Conservation (phyloP, 2,888 invertebrate species). For the Eledona agricola region DNA sequence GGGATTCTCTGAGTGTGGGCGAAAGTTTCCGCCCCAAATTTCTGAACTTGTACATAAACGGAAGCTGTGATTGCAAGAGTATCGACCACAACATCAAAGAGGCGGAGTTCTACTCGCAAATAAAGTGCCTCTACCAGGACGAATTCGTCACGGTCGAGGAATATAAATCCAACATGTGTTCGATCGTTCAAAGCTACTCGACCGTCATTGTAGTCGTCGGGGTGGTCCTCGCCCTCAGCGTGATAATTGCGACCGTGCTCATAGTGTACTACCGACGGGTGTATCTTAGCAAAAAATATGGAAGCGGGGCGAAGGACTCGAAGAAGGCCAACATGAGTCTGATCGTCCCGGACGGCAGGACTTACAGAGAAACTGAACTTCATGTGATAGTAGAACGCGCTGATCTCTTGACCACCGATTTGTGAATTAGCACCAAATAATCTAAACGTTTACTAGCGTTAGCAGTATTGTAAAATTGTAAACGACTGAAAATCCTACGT, state of each 20-base stretch:
- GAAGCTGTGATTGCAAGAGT: constrained; percentile 67
- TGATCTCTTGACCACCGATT: constrained; percentile 81
- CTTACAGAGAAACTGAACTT: constrained; percentile 86
- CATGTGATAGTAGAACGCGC: constrained; percentile 87
- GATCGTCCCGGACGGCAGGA: constrained; percentile 82
- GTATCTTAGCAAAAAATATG: constrained; percentile 58
- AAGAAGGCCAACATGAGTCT: constrained; percentile 67
- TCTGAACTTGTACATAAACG: constrained; percentile 68
- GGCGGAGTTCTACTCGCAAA: constrained; percentile 49
- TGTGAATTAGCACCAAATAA: too few relatives aligned
- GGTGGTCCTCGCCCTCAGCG: constrained; percentile 63
- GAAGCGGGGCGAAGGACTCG: constrained; percentile 65
- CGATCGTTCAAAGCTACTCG: constrained; percentile 52
- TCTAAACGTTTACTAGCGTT: too few relatives aligned
- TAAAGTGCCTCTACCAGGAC: constrained; percentile 53
- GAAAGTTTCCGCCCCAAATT: constrained; percentile 67
- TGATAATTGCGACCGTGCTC: constrained; percentile 57
- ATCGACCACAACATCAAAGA: constrained; percentile 48
- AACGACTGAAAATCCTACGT: too few relatives aligned
- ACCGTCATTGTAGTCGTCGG: constrained; percentile 59
- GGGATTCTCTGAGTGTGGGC: constrained; percentile 68
- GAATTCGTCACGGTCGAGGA: constrained; percentile 50
- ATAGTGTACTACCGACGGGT: constrained; percentile 61
- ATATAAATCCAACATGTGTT: constrained; percentile 54
- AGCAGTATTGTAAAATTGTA: too few relatives aligned